Base-by-base conservation (phyloP, 92 coral and sea anemone genomes). In the Palythoa grandiflora region DNA sequence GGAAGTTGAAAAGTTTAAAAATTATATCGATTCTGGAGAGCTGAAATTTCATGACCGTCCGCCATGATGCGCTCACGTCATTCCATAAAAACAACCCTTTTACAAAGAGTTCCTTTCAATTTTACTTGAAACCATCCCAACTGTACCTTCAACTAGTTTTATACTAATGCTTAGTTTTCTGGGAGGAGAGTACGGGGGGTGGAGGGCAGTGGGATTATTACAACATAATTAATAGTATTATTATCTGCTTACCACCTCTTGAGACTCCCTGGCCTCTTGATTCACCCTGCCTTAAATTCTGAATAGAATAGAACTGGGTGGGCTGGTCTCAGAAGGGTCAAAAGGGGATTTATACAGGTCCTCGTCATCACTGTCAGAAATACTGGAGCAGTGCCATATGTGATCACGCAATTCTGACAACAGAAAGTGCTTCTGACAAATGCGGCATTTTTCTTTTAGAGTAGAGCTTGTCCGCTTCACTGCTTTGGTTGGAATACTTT, bases 341-440 rank as follows among this genome's bases (percentile, higher is more conserved):
- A 57, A 57, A 57, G 63, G 63, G n/a, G 68, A 61, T 61, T 61
- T 61, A 12, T 12, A 68, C 73, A 68, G 38, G 38, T 68, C 73
- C 73, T 68, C 73, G 12, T 68, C 38, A 19, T 68, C 73, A 68
- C 73, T 20, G 39, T 68, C 73, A 68, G 73, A 68, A 68, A 19
- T 19, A 68, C 73, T 0, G 73, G 73, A 19, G 38, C 73, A 68
- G 73, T 19, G 73, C 73, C 73, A 68, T 68, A 68, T 68, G 73
- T 86, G 89, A 53, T 71, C 70, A 72, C 89, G 54, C 39, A 86
- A 63, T 57, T 75, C 89, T 51, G 55, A 72, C 16, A 86, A 55
- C 52, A 80, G 89, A 35, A 86, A 37, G 28, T 68, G 38, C 83
- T 55, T 75, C 47, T 86, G 38, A 60, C 89, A 86, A 60, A 75